Base-by-base conservation (phyloP, 2,113 vertebrate species). In the Turnix velox region DNA sequence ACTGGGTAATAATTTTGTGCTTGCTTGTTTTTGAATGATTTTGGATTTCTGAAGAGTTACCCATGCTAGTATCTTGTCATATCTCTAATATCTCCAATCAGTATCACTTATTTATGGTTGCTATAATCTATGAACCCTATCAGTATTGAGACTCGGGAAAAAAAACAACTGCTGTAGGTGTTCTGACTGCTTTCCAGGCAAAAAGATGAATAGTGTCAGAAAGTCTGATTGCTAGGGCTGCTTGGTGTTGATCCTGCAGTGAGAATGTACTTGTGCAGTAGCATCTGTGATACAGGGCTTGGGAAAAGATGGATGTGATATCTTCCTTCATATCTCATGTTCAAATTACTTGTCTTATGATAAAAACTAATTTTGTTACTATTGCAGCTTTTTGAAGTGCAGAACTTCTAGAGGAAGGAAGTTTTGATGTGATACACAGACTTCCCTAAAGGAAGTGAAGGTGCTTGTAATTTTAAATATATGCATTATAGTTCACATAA, bases 241-340 rank as follows among this genome's bases (percentile, higher is more conserved):
- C 16, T 78, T 48, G 28, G 12, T 0, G 0, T 40, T 5, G 15
- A 14, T 87, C 9, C 28, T 73, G 39, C 2, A 0, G 11, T 20
- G 30, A 52, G 43, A 63, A 48, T 11, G 27, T 35, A 25, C 43
- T 63, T 1, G 0, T 18, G 30, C 18, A n/a, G 43, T 17, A 23
- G 17, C 4, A 33, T 55, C 18, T 84, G 16, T 61, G 18, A 27
- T 65, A 22, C 15, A 18, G 7, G 30, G 7, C 35, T 48, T 73
- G 40, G 16, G n/a, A 67, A 68, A n/a, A 46, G 22, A 5, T 9
- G 7, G 9, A 22, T 6, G 2, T 25, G 20, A 9, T 23, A 55
- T 33, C 30, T 15, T 65, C 17, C 18, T 59, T 55, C 18, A 57
- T 65, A 6, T 4, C 2, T 71, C 2, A 0, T 19, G 19, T 62